Conservation (phyloP, 2,113 vertebrate species). For the Gasterosteus aculeatus region DNA sequence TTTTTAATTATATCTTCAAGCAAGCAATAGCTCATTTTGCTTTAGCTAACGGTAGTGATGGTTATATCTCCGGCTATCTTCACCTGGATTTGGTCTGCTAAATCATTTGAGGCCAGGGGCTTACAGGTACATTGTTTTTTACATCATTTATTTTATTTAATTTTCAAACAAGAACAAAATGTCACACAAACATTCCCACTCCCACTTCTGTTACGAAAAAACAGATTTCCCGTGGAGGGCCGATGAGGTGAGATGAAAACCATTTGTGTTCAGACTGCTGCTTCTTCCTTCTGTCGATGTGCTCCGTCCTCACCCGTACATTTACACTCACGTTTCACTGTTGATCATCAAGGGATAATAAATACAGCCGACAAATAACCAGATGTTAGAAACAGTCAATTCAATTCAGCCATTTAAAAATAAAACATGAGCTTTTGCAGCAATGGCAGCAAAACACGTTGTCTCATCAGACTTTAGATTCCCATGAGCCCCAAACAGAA, state of each 20-base stretch:
- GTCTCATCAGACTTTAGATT: slow-evolving; percentile 20
- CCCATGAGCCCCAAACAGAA: slow-evolving; percentile 21
- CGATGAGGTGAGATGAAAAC: slow-evolving; percentile 1
- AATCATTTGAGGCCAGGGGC: neutral
- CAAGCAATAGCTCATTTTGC: neutral
- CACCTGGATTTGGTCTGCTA: neutral
- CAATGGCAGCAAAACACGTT: slow-evolving; percentile 1
- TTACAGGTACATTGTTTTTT: neutral
- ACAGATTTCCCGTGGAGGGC: no score
- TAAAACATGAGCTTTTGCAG: slow-evolving; percentile 56
- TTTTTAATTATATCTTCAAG: neutral
- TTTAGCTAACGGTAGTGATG: neutral
- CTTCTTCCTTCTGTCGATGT: slow-evolving; percentile 17
- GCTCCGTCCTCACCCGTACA: slow-evolving; percentile 25
- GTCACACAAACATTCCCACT: neutral
- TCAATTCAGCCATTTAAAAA: slow-evolving; percentile 53
- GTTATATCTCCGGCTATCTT: neutral
- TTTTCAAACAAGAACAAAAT: neutral
- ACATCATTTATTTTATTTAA: neutral
- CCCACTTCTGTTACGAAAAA: no score
- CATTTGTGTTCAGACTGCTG: slow-evolving; percentile 10
- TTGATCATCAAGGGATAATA: slow-evolving; percentile 62
- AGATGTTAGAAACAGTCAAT: slow-evolving; percentile 55
- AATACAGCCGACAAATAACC: slow-evolving; percentile 63
- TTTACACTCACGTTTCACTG: slow-evolving; percentile 55